phyloP scores from a whole-genome alignment of 30 jellyfish, hydroid and myxozoan genomes.

The Aurelia sp. region DNA sequence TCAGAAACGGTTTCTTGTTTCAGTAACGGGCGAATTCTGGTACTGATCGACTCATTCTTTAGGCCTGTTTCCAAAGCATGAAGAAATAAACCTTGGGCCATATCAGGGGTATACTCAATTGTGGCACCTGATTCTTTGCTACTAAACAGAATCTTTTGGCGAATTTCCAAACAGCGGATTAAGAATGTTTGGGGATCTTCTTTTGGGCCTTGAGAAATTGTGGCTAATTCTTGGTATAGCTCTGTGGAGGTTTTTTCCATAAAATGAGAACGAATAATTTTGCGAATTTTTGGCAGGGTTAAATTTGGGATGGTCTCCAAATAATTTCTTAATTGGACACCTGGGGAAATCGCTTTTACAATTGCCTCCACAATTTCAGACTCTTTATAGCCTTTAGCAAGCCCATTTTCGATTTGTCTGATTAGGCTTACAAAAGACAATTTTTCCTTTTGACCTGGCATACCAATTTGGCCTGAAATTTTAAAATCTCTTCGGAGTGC shows the following conservation, averaged over 20 bases:
- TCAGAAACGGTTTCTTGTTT: conserved; percentile 27
- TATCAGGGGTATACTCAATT: conserved; percentile 42
- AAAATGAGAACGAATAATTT: conserved; percentile 15
- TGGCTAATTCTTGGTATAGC: conserved; percentile 35
- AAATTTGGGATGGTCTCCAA: conserved; percentile 17
- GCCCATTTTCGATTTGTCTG: too few relatives aligned
- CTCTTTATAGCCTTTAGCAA: too few relatives aligned
- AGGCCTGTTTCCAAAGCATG: conserved; percentile 53
- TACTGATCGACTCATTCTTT: conserved; percentile 8
- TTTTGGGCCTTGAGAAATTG: conserved; percentile 32
- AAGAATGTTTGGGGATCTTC: conserved; percentile 1
- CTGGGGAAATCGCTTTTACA: conserved; percentile 45
- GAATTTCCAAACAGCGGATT: conserved; percentile 33
- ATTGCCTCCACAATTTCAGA: too few relatives aligned
- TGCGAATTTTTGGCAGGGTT: conserved; percentile 11
- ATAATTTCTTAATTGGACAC: conserved; percentile 32
- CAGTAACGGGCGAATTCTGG: conserved; percentile 19
- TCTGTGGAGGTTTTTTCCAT: conserved; percentile 42
- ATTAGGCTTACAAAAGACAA: too few relatives aligned
- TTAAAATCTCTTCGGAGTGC: too few relatives aligned
- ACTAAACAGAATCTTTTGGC: background rate
- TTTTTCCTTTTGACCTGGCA: too few relatives aligned
- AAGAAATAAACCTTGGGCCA: conserved; percentile 47
- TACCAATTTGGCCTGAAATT: too few relatives aligned
- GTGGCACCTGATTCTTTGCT: conserved; percentile 54